Base-by-base conservation (phyloP, 2,797 vertebrate species). In the Nasua narica region DNA sequence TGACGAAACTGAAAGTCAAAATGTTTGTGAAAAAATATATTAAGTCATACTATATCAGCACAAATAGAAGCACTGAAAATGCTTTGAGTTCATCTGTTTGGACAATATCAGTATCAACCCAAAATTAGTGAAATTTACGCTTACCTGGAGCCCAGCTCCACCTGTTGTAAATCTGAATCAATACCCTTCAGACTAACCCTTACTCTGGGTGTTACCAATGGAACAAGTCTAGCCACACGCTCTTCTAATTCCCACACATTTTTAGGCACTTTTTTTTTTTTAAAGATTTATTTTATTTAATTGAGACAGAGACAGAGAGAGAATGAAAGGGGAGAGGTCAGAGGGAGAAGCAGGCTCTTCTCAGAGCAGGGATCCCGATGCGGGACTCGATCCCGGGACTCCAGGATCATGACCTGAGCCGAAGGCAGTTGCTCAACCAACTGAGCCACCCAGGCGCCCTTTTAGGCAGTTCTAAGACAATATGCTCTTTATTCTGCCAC, bases 1-100 rank as follows among this genome's bases (percentile, higher is more conserved):
- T 99, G 98, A 74, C 99, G 98, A 97, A 99, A 99, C 98, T 99
- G 95, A 89, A 97, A 95, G 96, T 76, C 40, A 95, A 92, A 96
- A 43, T 27, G 1, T 95, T 95, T 91, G 23, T 67, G 21, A 65
- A 91, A 90, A 92, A 76, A 84, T 12, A 35, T 2, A 69, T 84
- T 92, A 69, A 87, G 46, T 92, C 29, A 78, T 18, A 83, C 37
- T 89, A 69, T n/a, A 11, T 58, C 32, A 29, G 21, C 52, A 54
- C 72, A 87, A 84, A 74, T 2, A 83, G 52, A 6, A 6, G 72
- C n/a, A 78, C 13, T 40, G 12, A 48, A 60, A 79, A 35, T n/a
- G 72, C n/a, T 87, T 8, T 7, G 29, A 93, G 32, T 27, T 56
- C n/a, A 70, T 52, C 37, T 65, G 13, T 86, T 56, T 86, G 3